A percentile compares a stretch with the other conserved stretches of the same genome.
These are phyloP conservation scores for Butorides virescens DNA, from an alignment of 2,113 vertebrate genomes.

Conservation along the genomic window DNA sequence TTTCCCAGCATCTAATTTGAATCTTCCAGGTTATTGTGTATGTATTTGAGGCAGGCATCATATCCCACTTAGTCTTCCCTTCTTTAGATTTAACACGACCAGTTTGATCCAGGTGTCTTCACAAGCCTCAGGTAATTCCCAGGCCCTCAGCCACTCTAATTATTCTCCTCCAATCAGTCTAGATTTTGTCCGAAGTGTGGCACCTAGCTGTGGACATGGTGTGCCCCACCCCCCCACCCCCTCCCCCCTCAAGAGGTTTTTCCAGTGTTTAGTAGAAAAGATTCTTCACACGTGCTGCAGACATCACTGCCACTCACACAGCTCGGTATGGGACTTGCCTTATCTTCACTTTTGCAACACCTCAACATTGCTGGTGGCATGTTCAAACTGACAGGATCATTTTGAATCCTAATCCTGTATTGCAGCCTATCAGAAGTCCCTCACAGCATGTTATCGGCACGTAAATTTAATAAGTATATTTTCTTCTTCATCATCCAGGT, in stretches of 20 bases:
- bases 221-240: accelerated
- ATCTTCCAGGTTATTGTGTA: not conserved
- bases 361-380: not conserved
- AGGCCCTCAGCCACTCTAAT: not conserved
- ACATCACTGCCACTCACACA: not conserved
- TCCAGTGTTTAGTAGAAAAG: not conserved
- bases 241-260: not conserved
- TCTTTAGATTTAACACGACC: not conserved
- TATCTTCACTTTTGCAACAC: not conserved
- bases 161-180: not conserved
- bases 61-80: not conserved
- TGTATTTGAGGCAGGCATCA: not conserved
- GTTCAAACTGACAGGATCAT: not conserved
- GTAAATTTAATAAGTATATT: not conserved
- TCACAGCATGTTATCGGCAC: not conserved
- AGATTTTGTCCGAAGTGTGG: not conserved
- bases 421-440: not conserved
- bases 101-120: not conserved
- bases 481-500: not conserved
- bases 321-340: not conserved
- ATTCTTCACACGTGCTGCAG: not conserved
- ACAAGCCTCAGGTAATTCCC: not conserved
- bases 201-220: not conserved
- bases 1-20: not conserved
- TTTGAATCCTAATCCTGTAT: not conserved